Conservation (phyloP, 2,888 invertebrate species). For the Yponomeuta evonymella region DNA sequence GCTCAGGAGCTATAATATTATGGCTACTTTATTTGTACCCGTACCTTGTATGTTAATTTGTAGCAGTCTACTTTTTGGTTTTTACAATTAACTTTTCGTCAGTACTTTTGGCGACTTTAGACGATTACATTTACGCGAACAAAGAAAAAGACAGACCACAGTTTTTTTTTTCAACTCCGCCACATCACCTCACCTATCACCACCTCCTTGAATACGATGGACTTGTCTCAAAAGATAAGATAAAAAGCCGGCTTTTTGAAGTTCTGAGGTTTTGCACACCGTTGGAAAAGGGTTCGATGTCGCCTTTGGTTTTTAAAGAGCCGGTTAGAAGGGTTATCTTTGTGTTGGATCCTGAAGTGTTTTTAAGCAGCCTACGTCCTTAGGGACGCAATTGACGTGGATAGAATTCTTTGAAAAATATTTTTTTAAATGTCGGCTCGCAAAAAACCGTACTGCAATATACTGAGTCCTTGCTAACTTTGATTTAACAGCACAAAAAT, state of each 20-base stretch:
- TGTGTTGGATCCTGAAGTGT: slow-evolving; percentile 25
- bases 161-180: too few species aligned
- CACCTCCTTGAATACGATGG: too few species aligned
- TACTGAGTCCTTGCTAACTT: neutral
- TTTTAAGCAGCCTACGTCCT: neutral
- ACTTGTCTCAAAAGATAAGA: slow-evolving; percentile 37
- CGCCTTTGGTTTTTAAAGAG: slow-evolving; percentile 59
- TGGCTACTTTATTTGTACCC: too few species aligned
- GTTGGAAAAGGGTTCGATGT: slow-evolving; percentile 33
- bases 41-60: too few species aligned
- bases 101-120: too few species aligned
- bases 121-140: too few species aligned
- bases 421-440: neutral
- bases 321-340: slow-evolving; percentile 62
- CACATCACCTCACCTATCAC: too few species aligned
- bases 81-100: too few species aligned
- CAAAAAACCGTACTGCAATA: neutral
- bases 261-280: slow-evolving; percentile 31
- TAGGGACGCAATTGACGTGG: neutral
- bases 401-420: neutral
- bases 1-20: too few species aligned
- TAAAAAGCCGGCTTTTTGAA: slow-evolving; percentile 42
- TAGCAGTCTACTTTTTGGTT: too few species aligned
- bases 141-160: too few species aligned
- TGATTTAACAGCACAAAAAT: too few species aligned